These are phyloP conservation scores for Ferrisia virgata DNA, from an alignment of 2,888 invertebrate species.

Conservation along the genomic window DNA sequence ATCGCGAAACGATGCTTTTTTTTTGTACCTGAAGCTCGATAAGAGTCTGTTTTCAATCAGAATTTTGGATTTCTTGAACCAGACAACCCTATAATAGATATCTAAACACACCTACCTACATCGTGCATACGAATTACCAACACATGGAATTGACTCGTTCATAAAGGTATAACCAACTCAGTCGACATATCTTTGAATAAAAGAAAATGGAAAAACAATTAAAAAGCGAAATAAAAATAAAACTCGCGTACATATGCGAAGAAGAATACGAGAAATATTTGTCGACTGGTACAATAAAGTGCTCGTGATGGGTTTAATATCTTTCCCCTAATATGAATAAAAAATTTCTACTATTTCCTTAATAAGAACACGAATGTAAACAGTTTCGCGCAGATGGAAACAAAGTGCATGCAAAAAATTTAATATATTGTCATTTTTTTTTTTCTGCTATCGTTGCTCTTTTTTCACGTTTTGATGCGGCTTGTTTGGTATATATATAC, in stretches of 20 bases:
- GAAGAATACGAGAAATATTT: constrained; percentile 9
- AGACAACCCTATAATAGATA: no score
- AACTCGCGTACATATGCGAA: not conserved
- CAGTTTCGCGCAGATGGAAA: constrained; percentile 10
- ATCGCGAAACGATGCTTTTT: no score
- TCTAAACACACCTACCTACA: not conserved
- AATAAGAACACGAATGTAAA: constrained; percentile 30
- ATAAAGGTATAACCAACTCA: not conserved
- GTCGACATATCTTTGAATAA: not conserved
- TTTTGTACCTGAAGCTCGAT: no score
- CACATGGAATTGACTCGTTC: not conserved
- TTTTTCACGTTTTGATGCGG: constrained; percentile 4
- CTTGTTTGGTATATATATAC: not conserved
- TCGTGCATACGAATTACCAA: not conserved
- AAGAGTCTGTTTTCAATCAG: no score
- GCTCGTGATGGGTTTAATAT: constrained; percentile 23
- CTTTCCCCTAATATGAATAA: constrained; percentile 20
- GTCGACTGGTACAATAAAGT: constrained; percentile 16
- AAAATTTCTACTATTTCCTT: constrained; percentile 14
- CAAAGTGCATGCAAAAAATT: constrained; percentile 3
- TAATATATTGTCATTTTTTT: not conserved
- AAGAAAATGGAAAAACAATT: not conserved
- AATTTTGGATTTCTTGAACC: not conserved
- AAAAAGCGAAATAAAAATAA: constrained; percentile 25
- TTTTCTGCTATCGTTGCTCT: not conserved